A percentile compares a stretch with the other conserved stretches of the same genome.
Evolutionary conservation across 2,797 vertebrate genomes (phyloP).

Genomic region (Sandelia bainsii): DNA sequence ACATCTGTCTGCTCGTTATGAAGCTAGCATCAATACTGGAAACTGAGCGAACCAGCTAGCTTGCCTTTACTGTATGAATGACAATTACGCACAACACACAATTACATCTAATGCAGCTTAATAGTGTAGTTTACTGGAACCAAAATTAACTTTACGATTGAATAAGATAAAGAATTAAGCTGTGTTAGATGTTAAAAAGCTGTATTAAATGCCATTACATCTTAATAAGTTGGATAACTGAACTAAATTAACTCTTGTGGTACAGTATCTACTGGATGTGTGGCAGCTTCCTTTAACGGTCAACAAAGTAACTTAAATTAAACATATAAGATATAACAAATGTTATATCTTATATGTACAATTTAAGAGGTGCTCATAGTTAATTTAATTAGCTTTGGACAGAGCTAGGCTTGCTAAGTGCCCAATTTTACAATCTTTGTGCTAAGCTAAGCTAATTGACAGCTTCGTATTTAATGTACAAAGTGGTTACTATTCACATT

Average conservation of each 20-base stretch:
- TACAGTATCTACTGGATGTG: too few species aligned
- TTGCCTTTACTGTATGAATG: too few species aligned
- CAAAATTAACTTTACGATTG: neutral
- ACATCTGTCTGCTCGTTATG: neutral
- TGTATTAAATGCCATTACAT: neutral
- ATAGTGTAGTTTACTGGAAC: neutral
- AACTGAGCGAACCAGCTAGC: neutral
- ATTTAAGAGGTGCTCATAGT: neutral
- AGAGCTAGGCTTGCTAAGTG: too few species aligned
- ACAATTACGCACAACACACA: neutral
- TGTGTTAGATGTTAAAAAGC: neutral
- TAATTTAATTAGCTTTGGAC: neutral
- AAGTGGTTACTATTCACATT: neutral
- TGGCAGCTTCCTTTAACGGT: too few species aligned
- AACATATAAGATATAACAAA: neutral
- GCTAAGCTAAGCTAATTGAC: neutral
- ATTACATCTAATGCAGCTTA: neutral
- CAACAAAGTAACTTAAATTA: too few species aligned
- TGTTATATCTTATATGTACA: too few species aligned
- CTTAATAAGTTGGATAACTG: neutral
- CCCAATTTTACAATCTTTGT: neutral
- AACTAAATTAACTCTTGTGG: neutral
- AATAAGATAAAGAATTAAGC: neutral
- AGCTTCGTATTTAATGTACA: neutral
- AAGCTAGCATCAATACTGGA: neutral